Conservation (phyloP, 2,797 vertebrate species). For the Gymnodraco acuticeps region DNA sequence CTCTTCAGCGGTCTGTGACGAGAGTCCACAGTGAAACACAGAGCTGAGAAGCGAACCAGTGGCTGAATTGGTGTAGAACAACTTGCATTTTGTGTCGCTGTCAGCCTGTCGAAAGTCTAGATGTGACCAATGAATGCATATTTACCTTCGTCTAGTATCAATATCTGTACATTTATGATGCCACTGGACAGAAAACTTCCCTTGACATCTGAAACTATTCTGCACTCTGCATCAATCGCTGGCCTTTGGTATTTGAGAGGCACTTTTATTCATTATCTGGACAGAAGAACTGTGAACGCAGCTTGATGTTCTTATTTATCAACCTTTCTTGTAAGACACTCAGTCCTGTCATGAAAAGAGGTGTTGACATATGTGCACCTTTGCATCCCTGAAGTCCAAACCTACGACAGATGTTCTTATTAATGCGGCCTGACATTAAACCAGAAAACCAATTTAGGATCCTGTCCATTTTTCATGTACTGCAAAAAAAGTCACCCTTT, state of each 20-base stretch:
- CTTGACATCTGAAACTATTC: not conserved
- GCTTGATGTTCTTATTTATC: not conserved
- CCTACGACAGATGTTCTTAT: conserved; percentile 6
- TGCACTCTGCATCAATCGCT: conserved; percentile 3
- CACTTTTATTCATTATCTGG: conserved; percentile 1
- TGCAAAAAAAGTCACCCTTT: not conserved
- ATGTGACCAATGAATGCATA: not conserved
- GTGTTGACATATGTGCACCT: conserved; percentile 11
- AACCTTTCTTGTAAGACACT: not conserved
- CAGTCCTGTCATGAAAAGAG: not conserved
- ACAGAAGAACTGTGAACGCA: not conserved
- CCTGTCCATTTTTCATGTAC: not conserved
- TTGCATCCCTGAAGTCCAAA: conserved; percentile 12
- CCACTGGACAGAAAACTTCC: not conserved
- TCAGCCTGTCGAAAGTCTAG: not conserved
- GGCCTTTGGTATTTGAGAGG: not conserved
- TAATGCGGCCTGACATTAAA: conserved; percentile 8
- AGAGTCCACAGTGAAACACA: conserved; percentile 19
- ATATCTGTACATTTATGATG: conserved; percentile 6
- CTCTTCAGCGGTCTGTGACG: conserved; percentile 30
- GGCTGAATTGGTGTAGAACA: not conserved
- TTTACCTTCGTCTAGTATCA: not conserved
- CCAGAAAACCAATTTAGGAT: not conserved
- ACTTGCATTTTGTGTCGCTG: conserved; percentile 8
- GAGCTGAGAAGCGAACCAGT: conserved; percentile 16